Evolutionary conservation across 2,797 vertebrate genomes (phyloP).

Genomic region (Siniperca undulata): DNA sequence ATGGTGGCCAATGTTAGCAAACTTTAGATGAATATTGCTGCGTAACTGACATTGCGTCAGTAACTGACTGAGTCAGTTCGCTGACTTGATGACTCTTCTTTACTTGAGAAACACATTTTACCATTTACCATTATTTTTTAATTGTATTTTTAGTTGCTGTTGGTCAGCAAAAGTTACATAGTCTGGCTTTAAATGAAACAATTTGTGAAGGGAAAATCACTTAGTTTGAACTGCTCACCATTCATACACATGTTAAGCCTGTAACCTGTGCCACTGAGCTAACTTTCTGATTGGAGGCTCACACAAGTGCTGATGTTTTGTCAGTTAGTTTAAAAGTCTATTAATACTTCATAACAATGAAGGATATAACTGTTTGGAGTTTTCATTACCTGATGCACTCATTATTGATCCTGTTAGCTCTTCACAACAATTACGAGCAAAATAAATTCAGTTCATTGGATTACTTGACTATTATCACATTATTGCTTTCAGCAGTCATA

Average conservation of each 20-base stretch:
- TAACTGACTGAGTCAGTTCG: not conserved
- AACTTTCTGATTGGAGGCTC: not conserved
- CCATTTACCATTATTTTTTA: not conserved
- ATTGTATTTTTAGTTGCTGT: not conserved
- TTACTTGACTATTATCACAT: constrained; percentile 37
- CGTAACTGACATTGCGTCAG: not conserved
- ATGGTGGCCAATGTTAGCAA: not conserved
- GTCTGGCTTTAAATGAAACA: not conserved
- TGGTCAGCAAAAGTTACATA: not conserved
- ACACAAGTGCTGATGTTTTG: constrained; percentile 7
- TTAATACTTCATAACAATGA: constrained; percentile 43
- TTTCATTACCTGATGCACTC: constrained; percentile 41
- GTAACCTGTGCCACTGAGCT: too few relatives aligned
- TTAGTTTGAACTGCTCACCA: not conserved
- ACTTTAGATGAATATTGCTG: not conserved
- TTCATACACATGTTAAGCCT: not conserved
- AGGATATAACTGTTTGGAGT: constrained; percentile 18
- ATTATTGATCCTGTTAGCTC: constrained; percentile 57
- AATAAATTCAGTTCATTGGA: constrained; percentile 50
- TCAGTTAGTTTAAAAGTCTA: constrained; percentile 41
- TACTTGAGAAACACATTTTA: not conserved
- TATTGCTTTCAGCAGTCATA: constrained; percentile 33
- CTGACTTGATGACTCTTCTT: constrained; percentile 6
- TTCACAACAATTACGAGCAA: constrained; percentile 18
- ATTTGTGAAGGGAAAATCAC: not conserved